Evolutionary conservation across 1,140 invertebrate genomes (phyloP), one percentile per base, ranked within the genome.

Genomic region (Euura lappo): DNA sequence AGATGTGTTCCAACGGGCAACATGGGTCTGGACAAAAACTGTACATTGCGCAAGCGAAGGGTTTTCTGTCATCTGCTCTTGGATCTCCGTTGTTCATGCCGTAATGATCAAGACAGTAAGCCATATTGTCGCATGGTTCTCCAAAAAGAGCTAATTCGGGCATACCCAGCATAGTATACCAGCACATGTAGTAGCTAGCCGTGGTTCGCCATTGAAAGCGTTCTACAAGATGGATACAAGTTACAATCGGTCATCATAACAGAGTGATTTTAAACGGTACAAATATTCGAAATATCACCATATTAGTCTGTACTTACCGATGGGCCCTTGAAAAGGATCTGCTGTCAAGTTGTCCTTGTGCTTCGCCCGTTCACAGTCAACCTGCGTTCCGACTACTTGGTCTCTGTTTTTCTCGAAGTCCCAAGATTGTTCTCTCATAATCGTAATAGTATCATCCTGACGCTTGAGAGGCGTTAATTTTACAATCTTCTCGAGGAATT

Each of bases 21-120:
- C 91, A 92, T 44, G 88, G 88, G 84, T 92, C 91, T 4, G 91
- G 91, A 83, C 92, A 93, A 83, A 93, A 92, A 80, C 91, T 92
- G 76, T 92, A 92, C 45, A 84, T 74, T 5, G 91, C 90, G 78
- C 91, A 93, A n/a, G 83, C 81, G 79, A 90, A 92, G 4, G 89
- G 87, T 69, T 80, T 79, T 42, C 77, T 80, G 77, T 92, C 91
- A 76, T 90, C 82, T 8, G 90, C 90, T 74, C 91, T 81, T 51
- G 86, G 83, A 82, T 92, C 91, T 42, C 74, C 75, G 76, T 90
- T 87, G 72, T 84, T 85, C 3, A 74, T 44, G 0, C 73, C 72
- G 44, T 81, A 79, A 43, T 80, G 65, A 79, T 90, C 83, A 43
- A 90, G 80, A 76, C 91, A 92, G 78, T 88, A 83, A 3, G 90